Evolutionary conservation across 2,797 vertebrate genomes (phyloP), one percentile per base, ranked within the genome.

Genomic region (Florisuga fusca): DNA sequence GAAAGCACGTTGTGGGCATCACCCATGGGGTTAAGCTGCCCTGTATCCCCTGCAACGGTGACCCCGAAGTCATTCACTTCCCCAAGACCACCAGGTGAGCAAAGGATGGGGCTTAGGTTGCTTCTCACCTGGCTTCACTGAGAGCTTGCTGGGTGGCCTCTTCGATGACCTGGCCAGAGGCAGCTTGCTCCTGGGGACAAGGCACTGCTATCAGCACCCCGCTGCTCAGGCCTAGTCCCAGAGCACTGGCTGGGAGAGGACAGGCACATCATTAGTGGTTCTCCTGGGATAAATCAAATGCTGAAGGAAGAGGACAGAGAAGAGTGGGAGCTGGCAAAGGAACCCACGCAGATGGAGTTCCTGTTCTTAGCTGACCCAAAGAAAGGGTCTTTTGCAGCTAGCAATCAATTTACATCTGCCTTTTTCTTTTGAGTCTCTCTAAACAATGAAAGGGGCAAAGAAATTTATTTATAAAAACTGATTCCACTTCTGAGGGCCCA

Each of bases 141-240:
- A 99, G 89, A 43, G 98, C 98, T 86, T 96, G 91, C 86, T 98
- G 98, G 85, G 98, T 98, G 43, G 98, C 98, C 25, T 98, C 96
- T 66, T 99, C 98, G 10, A 99, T 98, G 90, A 97, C 92, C 86
- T 97, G 97, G n/a, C 98, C 98, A 5, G 96, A 92, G 23, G 97
- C 97, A 57, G 99, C 98, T 75, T 95, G 96, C 84, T 98, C 97
- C 54, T 97, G 96, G 69, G 99, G 98, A 95, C 99, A 98, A 66
- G 99, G 99, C 77, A 99, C 99, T 6, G 98, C 98, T 61, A 99
- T 95, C 85, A 99, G 96, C 76, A 99, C 77, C 7, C 99, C 99
- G 0, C 98, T 99, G 96, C 97, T 96, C 92, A 99, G 97, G 31
- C 98, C 98, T 61, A 99, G 97, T 38, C 96, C 97, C 84, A 98